Evolutionary conservation across 2,113 vertebrate species (phyloP), one percentile per base, ranked within the genome.

Genomic region (Neogale vison): DNA sequence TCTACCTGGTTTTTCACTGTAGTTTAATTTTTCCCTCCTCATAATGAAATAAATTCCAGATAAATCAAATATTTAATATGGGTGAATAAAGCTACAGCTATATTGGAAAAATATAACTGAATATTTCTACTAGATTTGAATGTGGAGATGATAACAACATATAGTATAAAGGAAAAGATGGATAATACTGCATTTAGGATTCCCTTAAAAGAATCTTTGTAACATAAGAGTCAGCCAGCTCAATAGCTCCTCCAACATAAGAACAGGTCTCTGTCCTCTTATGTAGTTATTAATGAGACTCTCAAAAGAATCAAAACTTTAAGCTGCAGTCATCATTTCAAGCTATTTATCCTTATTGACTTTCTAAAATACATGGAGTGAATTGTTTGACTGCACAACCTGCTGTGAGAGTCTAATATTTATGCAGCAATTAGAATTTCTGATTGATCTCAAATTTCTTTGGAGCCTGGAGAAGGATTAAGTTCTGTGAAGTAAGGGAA

Each of bases 191-290:
- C 26, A 6, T 42, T 67, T 7, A 67, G 9, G 71, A 34, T 52
- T 52, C 17, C 50, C 50, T 52, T 52, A 23, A 36, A 34, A 72
- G 29, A 47, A 42, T 36, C 18, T 55, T 63, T 55, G 1, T 91
- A 76, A 36, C 10, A 12, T 45, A 69, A 89, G 39, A n/a, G 2
- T 59, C 47, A 59, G 3, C 11, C 65, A 59, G 6, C 15, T 76
- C 24, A n/a, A 1, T n/a, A 67, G 15, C 36, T 84, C 7, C 31
- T 50, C 0, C 9, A 42, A 31, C 0, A 7, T 9, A 71, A 39
- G 15, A 87, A 11, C 5, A 74, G 45, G 2, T 74, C 34, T 67
- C 36, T 74, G 11, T 0, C 4, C 14, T 5, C n/a, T 57, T 69
- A 20, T 50, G 4, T 42, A 12, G 2, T 42, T 72, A 9, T 47